Evolutionary conservation across 2,888 invertebrate genomes (phyloP).

Genomic region (Cephonodes hylas): DNA sequence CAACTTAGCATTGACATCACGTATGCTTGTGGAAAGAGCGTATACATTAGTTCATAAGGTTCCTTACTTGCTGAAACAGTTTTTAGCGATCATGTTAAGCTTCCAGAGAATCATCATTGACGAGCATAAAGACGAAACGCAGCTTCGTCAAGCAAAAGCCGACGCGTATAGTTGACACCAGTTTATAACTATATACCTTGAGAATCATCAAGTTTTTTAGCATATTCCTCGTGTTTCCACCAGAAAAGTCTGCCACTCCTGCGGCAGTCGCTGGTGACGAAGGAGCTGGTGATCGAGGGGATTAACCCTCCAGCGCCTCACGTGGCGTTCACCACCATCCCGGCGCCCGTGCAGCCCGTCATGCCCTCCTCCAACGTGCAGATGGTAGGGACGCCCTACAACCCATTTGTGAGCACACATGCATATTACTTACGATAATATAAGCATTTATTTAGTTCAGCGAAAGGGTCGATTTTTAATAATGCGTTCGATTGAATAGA

Average conservation of each 20-base stretch:
- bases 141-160: no score
- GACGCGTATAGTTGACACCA: no score
- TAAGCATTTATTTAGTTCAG: neutral
- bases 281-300: constrained; percentile 96
- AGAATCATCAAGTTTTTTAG: neutral
- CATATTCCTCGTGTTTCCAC: constrained; percentile 12
- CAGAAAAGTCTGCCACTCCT: constrained; percentile 97
- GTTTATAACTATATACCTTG: no score
- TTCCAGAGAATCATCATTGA: no score
- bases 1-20: no score
- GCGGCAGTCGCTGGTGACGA: constrained; percentile 92
- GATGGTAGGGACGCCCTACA: constrained; percentile 41
- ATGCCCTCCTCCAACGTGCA: constrained; percentile 48
- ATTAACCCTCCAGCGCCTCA: constrained; percentile 92
- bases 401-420: neutral
- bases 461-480: neutral
- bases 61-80: no score
- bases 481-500: neutral
- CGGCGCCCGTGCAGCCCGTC: constrained; percentile 46
- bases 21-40: no score
- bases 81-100: no score
- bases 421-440: no score
- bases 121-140: no score
- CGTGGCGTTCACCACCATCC: constrained; percentile 53
- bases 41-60: no score